A percentile compares a stretch with the other conserved stretches of the same genome.
These are phyloP conservation scores for Heteromyza rotundicornis DNA, from an alignment of 2,888 invertebrate species.

Conservation along the genomic window DNA sequence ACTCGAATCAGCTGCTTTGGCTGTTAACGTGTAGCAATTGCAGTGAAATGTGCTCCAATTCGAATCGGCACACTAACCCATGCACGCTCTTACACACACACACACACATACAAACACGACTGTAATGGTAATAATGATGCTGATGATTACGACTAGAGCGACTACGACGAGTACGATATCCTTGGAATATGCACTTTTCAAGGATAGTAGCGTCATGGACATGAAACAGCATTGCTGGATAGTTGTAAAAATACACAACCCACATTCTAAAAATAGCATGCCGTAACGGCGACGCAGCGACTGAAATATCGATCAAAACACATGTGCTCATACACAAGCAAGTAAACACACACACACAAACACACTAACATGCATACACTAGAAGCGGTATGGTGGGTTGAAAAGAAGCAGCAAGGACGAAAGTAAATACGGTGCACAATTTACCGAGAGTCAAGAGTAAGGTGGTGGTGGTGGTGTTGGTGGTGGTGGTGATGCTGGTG, in stretches of 20 bases:
- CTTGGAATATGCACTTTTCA: slow-evolving; percentile 50
- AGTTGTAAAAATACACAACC: slow-evolving; percentile 19
- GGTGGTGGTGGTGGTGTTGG: no score
- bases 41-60: neutral
- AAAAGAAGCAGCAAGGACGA: neutral
- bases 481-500: no score
- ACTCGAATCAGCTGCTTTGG: slow-evolving; percentile 1
- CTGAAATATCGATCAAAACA: slow-evolving; percentile 21
- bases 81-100: neutral
- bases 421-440: neutral
- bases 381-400: neutral
- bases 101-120: neutral
- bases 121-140: no score
- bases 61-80: neutral
- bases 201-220: slow-evolving; percentile 42
- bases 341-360: neutral
- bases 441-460: neutral
- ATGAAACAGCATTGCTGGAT: slow-evolving; percentile 13
- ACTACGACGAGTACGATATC: slow-evolving; percentile 31
- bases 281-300: slow-evolving; percentile 16
- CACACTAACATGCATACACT: neutral
- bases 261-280: slow-evolving; percentile 27
- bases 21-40: neutral
- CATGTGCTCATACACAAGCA: neutral
- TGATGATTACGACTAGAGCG: no score